Conservation (phyloP, 2,797 vertebrate genomes). For the Botia kubotai region DNA sequence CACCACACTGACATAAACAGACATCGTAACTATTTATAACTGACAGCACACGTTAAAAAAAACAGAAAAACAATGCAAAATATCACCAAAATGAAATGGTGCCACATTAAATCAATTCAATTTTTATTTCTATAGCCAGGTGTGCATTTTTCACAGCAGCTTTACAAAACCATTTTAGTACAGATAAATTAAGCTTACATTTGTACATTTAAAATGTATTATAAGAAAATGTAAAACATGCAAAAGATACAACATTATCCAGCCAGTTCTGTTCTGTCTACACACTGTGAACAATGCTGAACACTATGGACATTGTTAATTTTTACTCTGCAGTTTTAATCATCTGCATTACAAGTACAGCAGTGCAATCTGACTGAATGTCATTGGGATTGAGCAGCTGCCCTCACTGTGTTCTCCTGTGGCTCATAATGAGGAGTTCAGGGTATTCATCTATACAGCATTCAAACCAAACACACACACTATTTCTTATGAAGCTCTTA, state of each 20-base stretch:
- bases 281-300: neutral
- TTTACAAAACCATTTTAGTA: too few species aligned
- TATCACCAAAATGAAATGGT: too few species aligned
- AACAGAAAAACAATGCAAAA: too few species aligned
- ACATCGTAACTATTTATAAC: conserved; percentile 25
- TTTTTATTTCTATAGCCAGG: too few species aligned
- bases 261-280: neutral
- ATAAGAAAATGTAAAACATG: neutral
- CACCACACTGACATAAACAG: conserved; percentile 10
- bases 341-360: neutral
- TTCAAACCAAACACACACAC: too few species aligned
- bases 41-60: neutral
- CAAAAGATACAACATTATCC: neutral
- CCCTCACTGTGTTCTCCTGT: too few species aligned
- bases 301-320: neutral
- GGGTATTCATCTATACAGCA: too few species aligned
- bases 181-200: too few species aligned
- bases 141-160: too few species aligned
- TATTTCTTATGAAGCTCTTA: neutral
- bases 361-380: neutral
- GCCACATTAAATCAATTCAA: too few species aligned
- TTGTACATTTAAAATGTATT: neutral
- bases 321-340: neutral
- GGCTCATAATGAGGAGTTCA: too few species aligned
- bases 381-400: neutral